A percentile compares a stretch with the other conserved stretches of the same genome.
Evolutionary conservation across 2,888 invertebrate genomes (phyloP).

Genomic region (Agriopis leucophaearia): DNA sequence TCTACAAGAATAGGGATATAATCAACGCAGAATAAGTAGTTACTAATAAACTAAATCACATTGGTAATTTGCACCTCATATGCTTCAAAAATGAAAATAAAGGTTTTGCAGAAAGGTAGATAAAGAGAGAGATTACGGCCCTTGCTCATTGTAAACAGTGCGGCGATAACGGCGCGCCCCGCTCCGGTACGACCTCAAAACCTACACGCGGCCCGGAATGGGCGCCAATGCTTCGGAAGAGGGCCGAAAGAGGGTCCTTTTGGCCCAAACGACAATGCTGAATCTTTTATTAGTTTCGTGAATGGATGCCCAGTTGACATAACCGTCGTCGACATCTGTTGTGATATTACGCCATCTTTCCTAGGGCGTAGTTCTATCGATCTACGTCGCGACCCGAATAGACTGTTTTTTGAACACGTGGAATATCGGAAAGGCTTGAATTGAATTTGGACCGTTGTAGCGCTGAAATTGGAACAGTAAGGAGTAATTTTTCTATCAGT

Average conservation of each 20-base stretch:
- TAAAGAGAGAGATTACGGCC: slow-evolving; percentile 58
- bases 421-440: slow-evolving; percentile 67
- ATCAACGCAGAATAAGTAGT: neutral
- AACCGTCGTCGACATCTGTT: slow-evolving; percentile 84
- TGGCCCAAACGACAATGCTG: slow-evolving; percentile 79
- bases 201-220: slow-evolving; percentile 62
- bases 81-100: slow-evolving; percentile 28
- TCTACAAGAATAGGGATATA: neutral
- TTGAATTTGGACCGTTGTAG: slow-evolving; percentile 61
- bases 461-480: neutral
- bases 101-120: slow-evolving; percentile 47
- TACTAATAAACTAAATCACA: neutral
- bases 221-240: slow-evolving; percentile 67
- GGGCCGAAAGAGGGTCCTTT: slow-evolving; percentile 67
- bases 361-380: slow-evolving; percentile 66
- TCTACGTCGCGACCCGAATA: slow-evolving; percentile 60
- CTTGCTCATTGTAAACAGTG: slow-evolving; percentile 70
- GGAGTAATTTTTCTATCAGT: neutral
- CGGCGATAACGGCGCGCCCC: slow-evolving; percentile 69
- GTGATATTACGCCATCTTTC: slow-evolving; percentile 81
- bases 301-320: slow-evolving; percentile 84
- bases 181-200: slow-evolving; percentile 69
- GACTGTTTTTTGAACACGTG: slow-evolving; percentile 76
- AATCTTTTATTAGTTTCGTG: slow-evolving; percentile 85
- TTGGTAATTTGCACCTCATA: slow-evolving; percentile 11